Evolutionary conservation across 2,113 vertebrate genomes (phyloP), one percentile per base, ranked within the genome.

Genomic region (Heloderma charlesbogerti): DNA sequence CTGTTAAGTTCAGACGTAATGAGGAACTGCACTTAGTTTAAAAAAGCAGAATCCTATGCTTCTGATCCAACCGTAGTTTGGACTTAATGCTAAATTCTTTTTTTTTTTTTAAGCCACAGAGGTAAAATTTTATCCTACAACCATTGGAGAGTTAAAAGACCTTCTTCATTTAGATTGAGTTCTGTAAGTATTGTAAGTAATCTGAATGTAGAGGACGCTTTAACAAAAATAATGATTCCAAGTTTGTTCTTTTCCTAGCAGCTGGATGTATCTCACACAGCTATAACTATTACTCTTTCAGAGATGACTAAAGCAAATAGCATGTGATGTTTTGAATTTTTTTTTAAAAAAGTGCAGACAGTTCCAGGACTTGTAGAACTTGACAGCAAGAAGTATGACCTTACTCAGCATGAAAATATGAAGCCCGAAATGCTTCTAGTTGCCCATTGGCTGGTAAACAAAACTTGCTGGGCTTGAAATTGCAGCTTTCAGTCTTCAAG

Each of bases 251-350:
- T 8, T 79, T 57, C 31, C 7, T 16, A 51, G 63, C 31, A 85
- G 22, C 89, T 80, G 84, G 10, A 60, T 86, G 60, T 80, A 69
- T 88, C 79, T 93, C 51, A 27, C 45, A 87, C 31, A 71, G 63
- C 9, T 37, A 31, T 57, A 45, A 54, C 90, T 40, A 22, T 85
- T 93, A 80, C 92, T 89, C 54, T 93, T 71, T 91, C 60, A 92
- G 71, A 69, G 75, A 89, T 67, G n/a, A 87, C 82, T 87, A 91
- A 95, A 91, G 89, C 93, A 91, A 94, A 93, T 93, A 92, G 77
- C 91, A 34, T 83, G 84, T 15, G 34, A 72, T 79, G 89, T 84
- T 92, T 74, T 89, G 45, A 93, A 67, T 92, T n/a, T n/a, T n/a
- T n/a, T n/a, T n/a, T n/a, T n/a, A n/a, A 89, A 67, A 45, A 54